Evolutionary conservation across 2,888 invertebrate genomes (phyloP), one percentile per base, ranked within the genome.

Genomic region (Clitarchus hookeri): DNA sequence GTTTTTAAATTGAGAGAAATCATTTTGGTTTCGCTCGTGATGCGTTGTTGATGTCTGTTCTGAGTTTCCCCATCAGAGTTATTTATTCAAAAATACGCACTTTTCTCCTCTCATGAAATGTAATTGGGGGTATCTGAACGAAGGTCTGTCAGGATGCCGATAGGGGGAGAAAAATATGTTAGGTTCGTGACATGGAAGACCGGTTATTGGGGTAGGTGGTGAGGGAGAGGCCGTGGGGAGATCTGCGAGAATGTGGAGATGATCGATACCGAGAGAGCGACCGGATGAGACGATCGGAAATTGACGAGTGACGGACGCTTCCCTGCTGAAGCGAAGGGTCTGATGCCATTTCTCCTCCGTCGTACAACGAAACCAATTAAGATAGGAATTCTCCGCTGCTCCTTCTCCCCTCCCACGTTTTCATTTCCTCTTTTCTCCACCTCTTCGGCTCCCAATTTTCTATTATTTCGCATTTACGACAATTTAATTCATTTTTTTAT

Each of bases 221-320:
- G 65, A 65, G 65, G n/a, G 16, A n/a, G n/a, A 23, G 19, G 65
- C 0, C 16, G 65, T 65, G 65, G 0, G 65, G 65, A 53, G 53
- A 53, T 19, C 53, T 53, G 53, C 53, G 53, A 53, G 65, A 65
- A 65, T n/a, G 65, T 65, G 23, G 65, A 65, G 65, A 65, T 65
- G 65, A 65, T 65, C 65, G 65, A 65, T 65, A 65, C 23, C 16
- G 65, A 65, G 65, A n/a, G 65, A 23, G n/a, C 13, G 65, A 65
- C 65, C 19, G 65, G 65, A 65, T n/a, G 65, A 65, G 65, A n/a
- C 65, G 65, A 65, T 65, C 65, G 65, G 65, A 65, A 65, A 65
- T 65, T 65, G 65, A 19, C 65, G n/a, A 65, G 65, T 65, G 65
- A 65, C 65, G 65, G 65, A 53, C 53, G 0, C 23, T 23, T 65